Conservation (phyloP, 2,113 vertebrate species). For the Syngnathus floridae region DNA sequence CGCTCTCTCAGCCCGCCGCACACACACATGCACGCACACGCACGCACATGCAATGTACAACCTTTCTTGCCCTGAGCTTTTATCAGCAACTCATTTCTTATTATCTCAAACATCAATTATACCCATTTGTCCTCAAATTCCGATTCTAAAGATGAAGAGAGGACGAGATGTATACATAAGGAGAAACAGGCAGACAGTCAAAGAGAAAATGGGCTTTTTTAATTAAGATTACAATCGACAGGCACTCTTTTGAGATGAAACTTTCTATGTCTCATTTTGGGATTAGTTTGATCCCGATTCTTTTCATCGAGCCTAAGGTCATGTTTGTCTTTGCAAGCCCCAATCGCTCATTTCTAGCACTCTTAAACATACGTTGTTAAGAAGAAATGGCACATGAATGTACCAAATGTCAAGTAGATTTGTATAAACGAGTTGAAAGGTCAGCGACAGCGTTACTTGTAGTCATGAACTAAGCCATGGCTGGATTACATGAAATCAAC, state of each 20-base stretch:
- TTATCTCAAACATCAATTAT: conserved; percentile 64
- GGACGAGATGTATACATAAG: conserved; percentile 37
- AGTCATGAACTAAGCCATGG: not conserved
- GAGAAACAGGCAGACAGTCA: conserved; percentile 31
- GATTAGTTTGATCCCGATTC: conserved; percentile 39
- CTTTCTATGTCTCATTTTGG: conserved; percentile 29
- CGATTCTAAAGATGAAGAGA: conserved; percentile 39
- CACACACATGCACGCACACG: conserved; percentile 8
- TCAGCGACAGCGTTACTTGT: not conserved
- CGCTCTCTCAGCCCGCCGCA: not conserved
- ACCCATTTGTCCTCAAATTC: conserved; percentile 56
- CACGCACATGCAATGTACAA: conserved; percentile 17
- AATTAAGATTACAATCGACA: conserved; percentile 64
- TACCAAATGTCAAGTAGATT: not conserved
- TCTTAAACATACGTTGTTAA: not conserved
- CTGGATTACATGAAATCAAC: not conserved
- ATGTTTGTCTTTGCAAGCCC: conserved; percentile 17
- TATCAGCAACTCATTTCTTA: conserved; percentile 66
- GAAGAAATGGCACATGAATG: not conserved
- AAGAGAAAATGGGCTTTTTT: conserved; percentile 43
- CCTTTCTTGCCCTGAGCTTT: conserved; percentile 50
- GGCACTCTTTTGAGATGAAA: conserved; percentile 47
- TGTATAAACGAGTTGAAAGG: not conserved
- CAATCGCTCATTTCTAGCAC: not conserved
- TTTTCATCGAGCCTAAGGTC: not conserved